Evolutionary conservation across 2,797 vertebrate species (phyloP).

Genomic region (Rhinella marina): DNA sequence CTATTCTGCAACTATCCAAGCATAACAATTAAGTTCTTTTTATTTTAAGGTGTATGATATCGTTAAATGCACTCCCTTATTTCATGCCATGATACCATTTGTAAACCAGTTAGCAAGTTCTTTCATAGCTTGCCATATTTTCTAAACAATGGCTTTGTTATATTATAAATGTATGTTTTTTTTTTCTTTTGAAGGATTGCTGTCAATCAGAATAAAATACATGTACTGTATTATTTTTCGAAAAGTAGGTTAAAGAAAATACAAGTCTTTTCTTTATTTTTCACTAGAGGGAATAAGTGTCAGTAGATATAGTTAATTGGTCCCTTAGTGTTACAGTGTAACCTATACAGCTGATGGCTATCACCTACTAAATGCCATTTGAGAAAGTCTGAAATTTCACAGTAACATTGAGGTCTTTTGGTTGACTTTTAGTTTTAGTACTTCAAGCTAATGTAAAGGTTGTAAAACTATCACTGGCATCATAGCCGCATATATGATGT

Average conservation of each 20-base stretch:
- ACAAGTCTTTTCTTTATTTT: slow-evolving; percentile 44
- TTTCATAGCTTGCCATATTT: neutral
- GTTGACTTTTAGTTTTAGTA: slow-evolving; percentile 12
- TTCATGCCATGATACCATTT: neutral
- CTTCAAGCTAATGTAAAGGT: neutral
- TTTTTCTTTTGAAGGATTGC: neutral
- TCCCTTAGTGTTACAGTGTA: slow-evolving; percentile 58
- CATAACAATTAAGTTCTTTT: slow-evolving; percentile 35
- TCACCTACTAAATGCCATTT: slow-evolving; percentile 57
- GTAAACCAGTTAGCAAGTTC: neutral
- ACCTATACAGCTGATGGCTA: slow-evolving; percentile 60
- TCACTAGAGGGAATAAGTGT: slow-evolving; percentile 58
- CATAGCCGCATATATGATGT: neutral
- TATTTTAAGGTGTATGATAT: slow-evolving; percentile 10
- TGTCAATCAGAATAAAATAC: slow-evolving; percentile 41
- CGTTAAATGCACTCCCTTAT: neutral
- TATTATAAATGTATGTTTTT: neutral
- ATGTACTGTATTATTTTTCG: slow-evolving; percentile 4
- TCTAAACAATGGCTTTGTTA: neutral
- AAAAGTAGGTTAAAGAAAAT: slow-evolving; percentile 55
- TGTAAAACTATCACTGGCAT: neutral
- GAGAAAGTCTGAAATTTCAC: slow-evolving; percentile 45
- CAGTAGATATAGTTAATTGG: slow-evolving; percentile 60
- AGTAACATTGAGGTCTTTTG: slow-evolving; percentile 29
- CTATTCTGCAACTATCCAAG: slow-evolving; percentile 21